Conservation (phyloP, 2,888 invertebrate genomes). For the Bellardia pandia region DNA sequence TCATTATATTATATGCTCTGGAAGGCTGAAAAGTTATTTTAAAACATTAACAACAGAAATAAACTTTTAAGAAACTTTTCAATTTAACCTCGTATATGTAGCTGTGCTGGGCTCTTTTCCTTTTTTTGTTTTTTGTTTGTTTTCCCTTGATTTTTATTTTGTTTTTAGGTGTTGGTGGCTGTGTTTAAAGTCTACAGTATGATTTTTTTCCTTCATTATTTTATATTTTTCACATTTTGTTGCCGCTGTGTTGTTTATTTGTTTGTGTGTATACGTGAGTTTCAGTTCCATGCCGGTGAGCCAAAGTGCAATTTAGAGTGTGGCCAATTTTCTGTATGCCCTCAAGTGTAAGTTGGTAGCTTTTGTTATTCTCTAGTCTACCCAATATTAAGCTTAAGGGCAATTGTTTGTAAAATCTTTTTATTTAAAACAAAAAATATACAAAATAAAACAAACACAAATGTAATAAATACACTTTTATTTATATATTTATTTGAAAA, state of each 20-base stretch:
- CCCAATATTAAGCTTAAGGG: conserved; percentile 60
- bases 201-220: conserved; percentile 29
- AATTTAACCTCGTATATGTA: not conserved
- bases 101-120: not conserved
- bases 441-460: conserved; percentile 5
- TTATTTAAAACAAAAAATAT: conserved; percentile 7
- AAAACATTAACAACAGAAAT: not conserved
- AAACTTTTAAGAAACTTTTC: not conserved
- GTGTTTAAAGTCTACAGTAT: conserved; percentile 52
- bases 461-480: conserved; percentile 33
- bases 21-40: not conserved
- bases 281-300: conserved; percentile 54
- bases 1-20: conserved; percentile 6
- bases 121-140: not conserved
- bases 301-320: conserved; percentile 72
- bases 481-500: not conserved
- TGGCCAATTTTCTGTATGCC: conserved; percentile 70
- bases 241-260: conserved; percentile 38
- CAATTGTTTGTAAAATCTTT: conserved; percentile 64
- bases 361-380: conserved; percentile 57
- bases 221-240: conserved; percentile 48
- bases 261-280: conserved; percentile 10
- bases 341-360: conserved; percentile 70
- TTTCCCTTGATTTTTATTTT: conserved; percentile 5
- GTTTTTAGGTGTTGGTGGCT: conserved; percentile 66